phyloP scores from a whole-genome alignment of 2,113 vertebrate genomes.

The Thryonomys swinderianus region DNA sequence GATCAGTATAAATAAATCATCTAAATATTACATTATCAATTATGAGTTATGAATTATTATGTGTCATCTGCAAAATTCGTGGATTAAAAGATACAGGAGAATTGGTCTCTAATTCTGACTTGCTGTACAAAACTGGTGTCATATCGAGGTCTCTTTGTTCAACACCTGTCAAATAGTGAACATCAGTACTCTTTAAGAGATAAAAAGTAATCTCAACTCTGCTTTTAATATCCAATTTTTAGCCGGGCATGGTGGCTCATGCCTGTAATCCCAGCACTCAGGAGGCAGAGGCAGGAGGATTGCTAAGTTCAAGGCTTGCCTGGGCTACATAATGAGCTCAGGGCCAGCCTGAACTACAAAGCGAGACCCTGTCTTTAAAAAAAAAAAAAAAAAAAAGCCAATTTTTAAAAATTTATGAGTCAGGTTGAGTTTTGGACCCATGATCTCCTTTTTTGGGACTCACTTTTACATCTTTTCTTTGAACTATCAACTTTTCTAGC shows the following conservation, averaged over 20 bases:
- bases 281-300: too few species aligned
- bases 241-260: too few species aligned
- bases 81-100: neutral
- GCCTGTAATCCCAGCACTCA: too few species aligned
- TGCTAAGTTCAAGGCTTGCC: too few species aligned
- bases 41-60: neutral
- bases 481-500: neutral
- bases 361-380: too few species aligned
- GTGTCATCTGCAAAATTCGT: constrained; percentile 7
- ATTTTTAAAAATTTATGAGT: constrained; percentile 26
- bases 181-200: neutral
- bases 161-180: neutral
- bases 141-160: neutral
- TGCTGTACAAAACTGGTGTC: neutral
- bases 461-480: neutral
- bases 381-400: too few species aligned
- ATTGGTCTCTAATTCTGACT: neutral
- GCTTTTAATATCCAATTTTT: constrained; percentile 46
- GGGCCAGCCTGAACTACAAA: too few species aligned
- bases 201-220: constrained; percentile 36
- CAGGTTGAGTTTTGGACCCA: neutral
- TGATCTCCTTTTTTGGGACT: neutral
- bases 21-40: neutral
- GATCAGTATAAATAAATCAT: neutral
- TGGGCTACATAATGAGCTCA: too few species aligned